Percentiles rank a stretch among this genome's conserved stretches.
Evolutionary conservation across 2,113 vertebrate genomes (phyloP).

Genomic region (Thamnaconus septentrionalis): DNA sequence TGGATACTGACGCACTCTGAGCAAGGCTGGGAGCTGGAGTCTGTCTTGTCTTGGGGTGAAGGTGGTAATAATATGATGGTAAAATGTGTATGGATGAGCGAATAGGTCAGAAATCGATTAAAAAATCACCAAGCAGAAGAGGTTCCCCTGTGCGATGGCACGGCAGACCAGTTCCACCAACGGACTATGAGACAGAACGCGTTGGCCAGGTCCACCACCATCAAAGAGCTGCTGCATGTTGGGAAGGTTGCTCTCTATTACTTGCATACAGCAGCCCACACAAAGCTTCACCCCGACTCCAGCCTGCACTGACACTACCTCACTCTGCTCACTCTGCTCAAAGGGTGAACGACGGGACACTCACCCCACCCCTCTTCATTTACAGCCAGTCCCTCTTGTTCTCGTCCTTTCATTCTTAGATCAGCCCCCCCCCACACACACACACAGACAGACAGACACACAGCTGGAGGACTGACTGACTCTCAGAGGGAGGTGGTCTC

Average conservation of each 20-base stretch:
- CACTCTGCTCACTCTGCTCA: neutral
- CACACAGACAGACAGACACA: neutral
- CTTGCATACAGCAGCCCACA: conserved; percentile 62
- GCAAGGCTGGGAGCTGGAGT: too few species aligned
- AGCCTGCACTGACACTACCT: conserved; percentile 37
- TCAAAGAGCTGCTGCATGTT: conserved; percentile 28
- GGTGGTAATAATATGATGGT: too few species aligned
- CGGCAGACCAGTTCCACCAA: too few species aligned
- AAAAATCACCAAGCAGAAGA: too few species aligned
- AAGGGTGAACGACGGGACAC: conserved; percentile 59
- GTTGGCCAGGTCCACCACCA: conserved; percentile 30
- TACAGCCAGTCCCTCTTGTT: too few species aligned
- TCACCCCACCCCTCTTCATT: neutral
- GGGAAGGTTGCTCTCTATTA: conserved; percentile 37
- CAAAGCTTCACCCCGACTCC: conserved; percentile 38
- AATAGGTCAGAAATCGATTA: too few species aligned
- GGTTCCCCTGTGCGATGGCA: too few species aligned
- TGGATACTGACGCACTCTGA: too few species aligned
- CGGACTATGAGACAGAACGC: neutral
- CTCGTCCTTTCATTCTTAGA: neutral
- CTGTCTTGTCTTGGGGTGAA: too few species aligned
- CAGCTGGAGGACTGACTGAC: neutral
- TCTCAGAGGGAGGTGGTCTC: too few species aligned
- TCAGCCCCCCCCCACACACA: conserved; percentile 2
- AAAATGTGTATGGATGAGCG: too few species aligned